phyloP scores from a whole-genome alignment of 2,113 vertebrate genomes.

The Planiliza haematocheilus region DNA sequence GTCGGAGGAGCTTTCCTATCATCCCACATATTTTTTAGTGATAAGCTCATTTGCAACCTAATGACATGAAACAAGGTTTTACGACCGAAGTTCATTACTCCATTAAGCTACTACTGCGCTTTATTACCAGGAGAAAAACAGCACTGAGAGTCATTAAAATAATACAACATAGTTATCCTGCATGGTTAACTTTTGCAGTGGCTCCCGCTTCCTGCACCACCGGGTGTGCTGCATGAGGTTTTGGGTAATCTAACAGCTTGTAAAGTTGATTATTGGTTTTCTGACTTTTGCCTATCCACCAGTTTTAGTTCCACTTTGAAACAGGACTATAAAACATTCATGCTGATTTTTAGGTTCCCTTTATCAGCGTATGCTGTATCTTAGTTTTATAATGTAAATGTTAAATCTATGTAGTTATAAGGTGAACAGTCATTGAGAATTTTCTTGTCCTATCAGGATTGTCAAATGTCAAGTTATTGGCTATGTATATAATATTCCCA shows the following conservation, averaged over 20 bases:
- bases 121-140: slow-evolving; percentile 23
- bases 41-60: slow-evolving; percentile 41
- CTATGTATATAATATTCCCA: background rate
- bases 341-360: too few relatives aligned
- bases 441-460: background rate
- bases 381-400: background rate
- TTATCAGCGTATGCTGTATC: too few relatives aligned
- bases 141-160: slow-evolving; percentile 21
- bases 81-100: slow-evolving; percentile 27
- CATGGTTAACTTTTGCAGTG: slow-evolving; percentile 13
- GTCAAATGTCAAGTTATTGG: background rate
- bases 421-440: background rate
- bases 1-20: background rate
- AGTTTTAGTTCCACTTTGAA: too few relatives aligned
- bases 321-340: too few relatives aligned
- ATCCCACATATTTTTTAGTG: background rate
- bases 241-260: too few relatives aligned
- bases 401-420: background rate
- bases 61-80: slow-evolving; percentile 27
- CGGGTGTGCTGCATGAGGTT: too few relatives aligned
- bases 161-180: slow-evolving; percentile 8
- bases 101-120: slow-evolving; percentile 29
- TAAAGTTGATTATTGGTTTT: too few relatives aligned
- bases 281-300: too few relatives aligned
- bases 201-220: background rate